Percentiles rank a stretch among this genome's conserved stretches.
phyloP scores from a whole-genome alignment of 2,113 vertebrate species.

The Pelobates fuscus region DNA sequence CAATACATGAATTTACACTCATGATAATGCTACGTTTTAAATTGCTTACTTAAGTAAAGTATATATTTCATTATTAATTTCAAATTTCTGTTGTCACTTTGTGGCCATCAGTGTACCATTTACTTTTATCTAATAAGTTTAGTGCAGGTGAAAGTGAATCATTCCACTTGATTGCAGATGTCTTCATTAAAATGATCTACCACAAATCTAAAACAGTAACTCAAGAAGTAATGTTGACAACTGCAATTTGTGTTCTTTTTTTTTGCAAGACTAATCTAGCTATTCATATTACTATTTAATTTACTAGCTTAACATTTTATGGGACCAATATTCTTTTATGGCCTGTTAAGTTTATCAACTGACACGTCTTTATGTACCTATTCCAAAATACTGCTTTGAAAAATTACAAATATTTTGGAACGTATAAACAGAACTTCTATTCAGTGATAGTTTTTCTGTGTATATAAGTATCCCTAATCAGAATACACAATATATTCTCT shows the following conservation, averaged over 20 bases:
- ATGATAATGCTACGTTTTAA: background rate
- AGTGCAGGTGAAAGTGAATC: conserved; percentile 27
- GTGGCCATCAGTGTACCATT: conserved; percentile 10
- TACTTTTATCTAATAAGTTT: conserved; percentile 31
- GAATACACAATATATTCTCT: too few species aligned
- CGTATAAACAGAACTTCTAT: conserved; percentile 59
- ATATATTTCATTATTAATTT: conserved; percentile 21
- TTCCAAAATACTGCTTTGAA: conserved; percentile 55
- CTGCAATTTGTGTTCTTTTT: conserved; percentile 56
- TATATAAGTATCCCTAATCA: conserved; percentile 15
- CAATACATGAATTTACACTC: too few species aligned
- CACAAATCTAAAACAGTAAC: conserved; percentile 59
- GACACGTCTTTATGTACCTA: conserved; percentile 59
- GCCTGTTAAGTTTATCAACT: conserved; percentile 65
- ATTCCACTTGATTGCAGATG: conserved; percentile 53
- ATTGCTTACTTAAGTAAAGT: background rate
- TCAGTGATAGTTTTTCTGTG: conserved; percentile 34
- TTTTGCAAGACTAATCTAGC: conserved; percentile 59
- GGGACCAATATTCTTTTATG: conserved; percentile 66
- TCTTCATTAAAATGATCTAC: conserved; percentile 62
- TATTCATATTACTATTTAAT: conserved; percentile 61
- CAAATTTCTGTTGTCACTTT: conserved; percentile 6
- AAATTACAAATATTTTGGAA: conserved; percentile 57
- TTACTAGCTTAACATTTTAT: conserved; percentile 67
- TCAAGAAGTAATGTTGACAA: conserved; percentile 52